Evolutionary conservation across 2,113 vertebrate species (phyloP).

Genomic region (Chloebia gouldiae): DNA sequence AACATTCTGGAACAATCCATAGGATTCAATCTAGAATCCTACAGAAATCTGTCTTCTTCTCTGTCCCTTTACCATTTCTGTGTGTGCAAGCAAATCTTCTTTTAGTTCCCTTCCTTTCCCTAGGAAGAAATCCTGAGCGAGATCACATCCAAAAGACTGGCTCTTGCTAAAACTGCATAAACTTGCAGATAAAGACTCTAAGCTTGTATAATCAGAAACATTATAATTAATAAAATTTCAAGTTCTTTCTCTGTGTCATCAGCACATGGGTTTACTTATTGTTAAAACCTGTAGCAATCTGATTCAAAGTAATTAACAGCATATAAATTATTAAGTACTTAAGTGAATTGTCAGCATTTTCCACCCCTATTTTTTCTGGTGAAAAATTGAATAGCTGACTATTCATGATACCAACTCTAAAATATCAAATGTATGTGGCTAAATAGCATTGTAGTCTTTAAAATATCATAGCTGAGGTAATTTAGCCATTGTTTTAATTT

Average conservation of each 20-base stretch:
- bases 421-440: background rate
- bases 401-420: background rate
- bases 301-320: constrained; percentile 71
- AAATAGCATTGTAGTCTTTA: background rate
- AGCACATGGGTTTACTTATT: constrained; percentile 65
- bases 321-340: constrained; percentile 66
- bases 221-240: constrained; percentile 62
- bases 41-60: background rate
- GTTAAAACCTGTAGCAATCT: constrained; percentile 22
- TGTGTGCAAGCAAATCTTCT: background rate
- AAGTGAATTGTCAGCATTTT: constrained; percentile 55
- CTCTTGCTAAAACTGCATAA: background rate
- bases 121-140: background rate
- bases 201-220: background rate
- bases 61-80: background rate
- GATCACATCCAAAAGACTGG: background rate
- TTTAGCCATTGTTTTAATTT: background rate
- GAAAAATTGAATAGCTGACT: constrained; percentile 18
- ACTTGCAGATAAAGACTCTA: background rate
- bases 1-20: background rate
- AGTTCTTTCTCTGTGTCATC: constrained; percentile 38
- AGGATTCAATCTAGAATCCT: background rate
- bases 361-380: constrained; percentile 23
- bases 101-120: background rate
- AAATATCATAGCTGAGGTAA: background rate